phyloP scores from a whole-genome alignment of 2,888 invertebrate species.

The Eupithecia abbreviata region DNA sequence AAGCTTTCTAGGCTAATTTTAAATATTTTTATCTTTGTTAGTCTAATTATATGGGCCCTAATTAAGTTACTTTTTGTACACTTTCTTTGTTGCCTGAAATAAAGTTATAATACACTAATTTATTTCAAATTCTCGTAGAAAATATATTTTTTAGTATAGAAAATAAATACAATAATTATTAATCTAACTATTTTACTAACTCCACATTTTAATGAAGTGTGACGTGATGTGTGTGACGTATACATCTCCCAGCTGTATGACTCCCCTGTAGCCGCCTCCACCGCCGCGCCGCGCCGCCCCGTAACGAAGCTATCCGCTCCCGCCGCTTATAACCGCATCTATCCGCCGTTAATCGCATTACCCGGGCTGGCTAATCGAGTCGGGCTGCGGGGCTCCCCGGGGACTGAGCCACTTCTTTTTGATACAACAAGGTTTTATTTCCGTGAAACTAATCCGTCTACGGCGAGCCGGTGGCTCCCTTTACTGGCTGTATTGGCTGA shows the following conservation, averaged over 20 bases:
- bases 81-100: too few species aligned
- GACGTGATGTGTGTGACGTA: neutral
- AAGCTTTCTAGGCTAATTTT: too few species aligned
- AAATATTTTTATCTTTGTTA: too few species aligned
- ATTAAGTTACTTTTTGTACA: too few species aligned
- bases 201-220: neutral
- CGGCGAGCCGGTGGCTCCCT: neutral
- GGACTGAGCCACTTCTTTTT: constrained; percentile 1
- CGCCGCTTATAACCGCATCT: constrained; percentile 26
- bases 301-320: neutral
- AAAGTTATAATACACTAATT: too few species aligned
- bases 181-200: too few species aligned
- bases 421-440: constrained; percentile 13
- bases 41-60: too few species aligned
- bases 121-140: too few species aligned
- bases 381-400: neutral
- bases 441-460: constrained; percentile 3
- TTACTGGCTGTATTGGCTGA: neutral
- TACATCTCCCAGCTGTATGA: neutral
- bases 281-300: neutral
- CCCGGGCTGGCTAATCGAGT: constrained; percentile 23
- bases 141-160: too few species aligned
- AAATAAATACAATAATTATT: too few species aligned
- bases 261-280: neutral
- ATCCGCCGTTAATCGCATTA: constrained; percentile 21